These are phyloP conservation scores for Diuraphis noxia DNA, from an alignment of 1,140 invertebrate species.

Conservation along the genomic window DNA sequence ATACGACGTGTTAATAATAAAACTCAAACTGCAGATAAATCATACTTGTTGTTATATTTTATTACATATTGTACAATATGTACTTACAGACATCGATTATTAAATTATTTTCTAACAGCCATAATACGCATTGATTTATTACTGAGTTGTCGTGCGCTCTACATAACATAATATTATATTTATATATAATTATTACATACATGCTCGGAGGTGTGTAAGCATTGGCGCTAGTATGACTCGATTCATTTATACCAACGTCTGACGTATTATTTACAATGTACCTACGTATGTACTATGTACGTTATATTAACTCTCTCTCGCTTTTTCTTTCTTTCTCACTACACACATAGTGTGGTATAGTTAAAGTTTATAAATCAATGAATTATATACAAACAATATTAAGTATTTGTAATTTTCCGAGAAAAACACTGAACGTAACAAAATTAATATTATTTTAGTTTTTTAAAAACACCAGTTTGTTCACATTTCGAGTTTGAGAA, in stretches of 20 bases:
- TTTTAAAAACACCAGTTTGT: not conserved
- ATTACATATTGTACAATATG: not conserved
- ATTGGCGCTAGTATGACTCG: not conserved
- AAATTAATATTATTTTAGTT: not conserved
- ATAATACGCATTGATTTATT: not conserved
- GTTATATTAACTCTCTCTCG: too few relatives aligned
- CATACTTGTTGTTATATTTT: not conserved
- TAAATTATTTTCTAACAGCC: not conserved
- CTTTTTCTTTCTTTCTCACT: not conserved
- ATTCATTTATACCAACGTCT: not conserved
- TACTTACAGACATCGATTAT: not conserved
- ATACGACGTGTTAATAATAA: not conserved
- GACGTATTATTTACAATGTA: not conserved
- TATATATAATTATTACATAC: not conserved
- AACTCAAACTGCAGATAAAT: slow-evolving; percentile 4
- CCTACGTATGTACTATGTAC: not conserved
- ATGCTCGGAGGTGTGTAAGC: not conserved
- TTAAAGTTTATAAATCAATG: not conserved
- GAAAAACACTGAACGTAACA: not conserved
- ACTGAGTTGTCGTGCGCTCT: not conserved
- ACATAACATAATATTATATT: not conserved
- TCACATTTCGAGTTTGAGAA: not conserved
- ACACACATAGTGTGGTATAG: not conserved
- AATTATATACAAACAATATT: not conserved
- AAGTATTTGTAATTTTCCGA: not conserved